Percentiles rank a stretch among this genome's conserved stretches.
Evolutionary conservation across 2,888 invertebrate genomes (phyloP).

Genomic region (Scelioninae gen. 1): DNA sequence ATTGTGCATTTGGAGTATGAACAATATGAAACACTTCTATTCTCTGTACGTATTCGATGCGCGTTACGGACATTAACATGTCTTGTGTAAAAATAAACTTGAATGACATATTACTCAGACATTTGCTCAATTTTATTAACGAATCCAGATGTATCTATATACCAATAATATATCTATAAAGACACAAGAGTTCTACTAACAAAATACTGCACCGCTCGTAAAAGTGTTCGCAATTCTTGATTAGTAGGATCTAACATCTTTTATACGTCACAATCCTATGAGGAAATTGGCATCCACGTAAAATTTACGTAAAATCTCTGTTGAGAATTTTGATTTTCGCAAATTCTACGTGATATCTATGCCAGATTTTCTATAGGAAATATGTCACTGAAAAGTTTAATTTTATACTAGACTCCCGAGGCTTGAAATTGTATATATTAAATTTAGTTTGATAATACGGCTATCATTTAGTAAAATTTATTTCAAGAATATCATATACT

Average conservation of each 20-base stretch:
- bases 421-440: not conserved
- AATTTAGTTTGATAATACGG: too few species aligned
- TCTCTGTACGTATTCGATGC: conserved; percentile 8
- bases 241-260: not conserved
- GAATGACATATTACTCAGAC: conserved; percentile 11
- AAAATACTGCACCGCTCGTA: not conserved
- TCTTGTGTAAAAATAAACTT: conserved; percentile 25
- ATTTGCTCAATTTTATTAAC: conserved; percentile 52
- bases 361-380: too few species aligned
- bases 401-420: conserved; percentile 4
- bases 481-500: too few species aligned
- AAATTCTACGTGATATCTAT: too few species aligned
- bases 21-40: conserved; percentile 19
- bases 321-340: too few species aligned
- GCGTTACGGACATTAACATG: not conserved
- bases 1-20: conserved; percentile 18
- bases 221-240: not conserved
- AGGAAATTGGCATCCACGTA: too few species aligned
- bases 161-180: conserved; percentile 20
- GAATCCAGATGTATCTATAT: conserved; percentile 10
- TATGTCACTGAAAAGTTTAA: conserved; percentile 23
- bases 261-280: conserved; percentile 1
- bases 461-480: too few species aligned
- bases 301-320: too few species aligned
- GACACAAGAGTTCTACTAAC: not conserved